A percentile compares a stretch with the other conserved stretches of the same genome.
Evolutionary conservation across 1,140 invertebrate genomes (phyloP).

Genomic region (Caenorhabditis tropicalis): DNA sequence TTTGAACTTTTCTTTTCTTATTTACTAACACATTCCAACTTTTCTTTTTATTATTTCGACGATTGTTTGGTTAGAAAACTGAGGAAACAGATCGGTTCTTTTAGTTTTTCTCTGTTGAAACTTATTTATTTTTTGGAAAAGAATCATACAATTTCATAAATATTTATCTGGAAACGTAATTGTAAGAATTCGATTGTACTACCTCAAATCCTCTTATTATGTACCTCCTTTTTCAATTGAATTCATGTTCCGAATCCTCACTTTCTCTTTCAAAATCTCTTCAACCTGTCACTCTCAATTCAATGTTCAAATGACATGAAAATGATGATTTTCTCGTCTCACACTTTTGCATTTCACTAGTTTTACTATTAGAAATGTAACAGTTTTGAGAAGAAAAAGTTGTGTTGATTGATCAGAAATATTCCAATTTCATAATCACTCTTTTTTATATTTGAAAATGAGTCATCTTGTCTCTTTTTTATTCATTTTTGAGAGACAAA

Average conservation of each 20-base stretch:
- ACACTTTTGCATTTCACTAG: not conserved
- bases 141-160: too few species aligned
- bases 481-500: too few species aligned
- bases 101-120: not conserved
- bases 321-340: slow-evolving; percentile 15
- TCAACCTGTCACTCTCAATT: not conserved
- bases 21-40: not conserved
- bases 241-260: slow-evolving; percentile 25
- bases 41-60: not conserved
- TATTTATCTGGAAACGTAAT: too few species aligned
- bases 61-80: slow-evolving; percentile 14
- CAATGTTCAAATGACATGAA: not conserved
- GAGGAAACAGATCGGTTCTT: not conserved
- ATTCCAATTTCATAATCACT: not conserved
- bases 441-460: too few species aligned
- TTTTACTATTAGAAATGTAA: not conserved
- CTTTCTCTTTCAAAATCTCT: slow-evolving; percentile 37
- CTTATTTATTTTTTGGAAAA: too few species aligned
- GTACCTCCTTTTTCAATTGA: not conserved
- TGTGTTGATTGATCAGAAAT: too few species aligned
- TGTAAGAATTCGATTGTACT: too few species aligned
- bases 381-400: too few species aligned
- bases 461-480: too few species aligned
- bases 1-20: slow-evolving; percentile 21
- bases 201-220: slow-evolving; percentile 2